Evolutionary conservation across 2,797 vertebrate species (phyloP).

Genomic region (Danio kyathit): DNA sequence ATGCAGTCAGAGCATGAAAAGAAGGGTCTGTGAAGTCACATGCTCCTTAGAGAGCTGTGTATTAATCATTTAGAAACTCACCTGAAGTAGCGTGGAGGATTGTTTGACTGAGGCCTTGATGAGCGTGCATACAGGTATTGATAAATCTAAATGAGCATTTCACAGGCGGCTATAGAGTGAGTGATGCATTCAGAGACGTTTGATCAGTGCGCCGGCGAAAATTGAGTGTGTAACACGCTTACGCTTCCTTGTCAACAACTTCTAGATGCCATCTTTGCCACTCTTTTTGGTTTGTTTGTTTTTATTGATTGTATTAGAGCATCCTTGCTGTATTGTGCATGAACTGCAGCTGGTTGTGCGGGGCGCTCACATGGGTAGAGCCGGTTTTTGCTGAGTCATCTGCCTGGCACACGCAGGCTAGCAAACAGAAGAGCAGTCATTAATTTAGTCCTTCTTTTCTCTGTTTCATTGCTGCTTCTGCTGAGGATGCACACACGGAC

Average conservation of each 20-base stretch:
- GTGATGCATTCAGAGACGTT: not conserved
- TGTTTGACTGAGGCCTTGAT: constrained; percentile 46
- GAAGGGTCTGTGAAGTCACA: constrained; percentile 38
- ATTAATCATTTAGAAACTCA: constrained; percentile 50
- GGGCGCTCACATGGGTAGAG: constrained; percentile 51
- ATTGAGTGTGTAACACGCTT: constrained; percentile 20
- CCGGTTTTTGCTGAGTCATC: constrained; percentile 76
- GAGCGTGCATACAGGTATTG: constrained; percentile 24
- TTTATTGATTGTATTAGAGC: constrained; percentile 43
- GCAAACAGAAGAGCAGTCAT: constrained; percentile 75
- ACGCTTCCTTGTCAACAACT: constrained; percentile 9
- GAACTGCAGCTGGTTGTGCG: constrained; percentile 58
- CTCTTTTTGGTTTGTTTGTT: constrained; percentile 37
- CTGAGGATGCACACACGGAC: constrained; percentile 75
- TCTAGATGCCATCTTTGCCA: not conserved
- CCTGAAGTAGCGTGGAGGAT: constrained; percentile 37
- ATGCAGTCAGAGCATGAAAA: constrained; percentile 46
- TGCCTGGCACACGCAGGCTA: constrained; percentile 71
- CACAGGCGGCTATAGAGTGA: not conserved
- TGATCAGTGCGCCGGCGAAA: constrained; percentile 9
- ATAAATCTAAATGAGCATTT: constrained; percentile 38
- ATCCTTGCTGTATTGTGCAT: constrained; percentile 53
- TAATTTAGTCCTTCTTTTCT: constrained; percentile 79
- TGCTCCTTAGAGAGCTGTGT: constrained; percentile 35
- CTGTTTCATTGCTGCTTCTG: constrained; percentile 77